phyloP scores from a whole-genome alignment of 2,113 vertebrate genomes.

The Phodopus roborovskii region DNA sequence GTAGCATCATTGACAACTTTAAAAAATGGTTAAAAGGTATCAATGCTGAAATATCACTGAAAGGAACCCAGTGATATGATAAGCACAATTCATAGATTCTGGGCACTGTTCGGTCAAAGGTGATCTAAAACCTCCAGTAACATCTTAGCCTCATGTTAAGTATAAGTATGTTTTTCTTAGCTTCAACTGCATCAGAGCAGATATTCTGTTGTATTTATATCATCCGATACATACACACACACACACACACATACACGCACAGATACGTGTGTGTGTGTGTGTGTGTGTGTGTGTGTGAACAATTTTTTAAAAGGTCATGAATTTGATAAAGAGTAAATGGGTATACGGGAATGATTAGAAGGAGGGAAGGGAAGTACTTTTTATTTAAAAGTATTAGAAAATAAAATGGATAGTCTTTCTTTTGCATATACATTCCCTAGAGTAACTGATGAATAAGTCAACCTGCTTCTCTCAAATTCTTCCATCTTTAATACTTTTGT shows the following conservation, averaged over 20 bases:
- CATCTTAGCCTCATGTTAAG: not conserved
- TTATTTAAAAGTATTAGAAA: not conserved
- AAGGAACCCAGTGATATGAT: not conserved
- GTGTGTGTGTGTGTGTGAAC: too few species aligned
- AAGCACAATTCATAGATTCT: not conserved
- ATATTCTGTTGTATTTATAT: not conserved
- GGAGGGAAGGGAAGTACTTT: not conserved
- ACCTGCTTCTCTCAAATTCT: not conserved
- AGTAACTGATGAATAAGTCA: not conserved
- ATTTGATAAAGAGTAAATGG: not conserved
- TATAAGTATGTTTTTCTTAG: constrained; percentile 5
- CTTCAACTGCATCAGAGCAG: not conserved
- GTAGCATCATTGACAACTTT: not conserved
- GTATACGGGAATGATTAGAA: not conserved
- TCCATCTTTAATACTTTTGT: not conserved
- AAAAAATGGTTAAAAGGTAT: not conserved
- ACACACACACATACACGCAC: too few species aligned
- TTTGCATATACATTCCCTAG: not conserved
- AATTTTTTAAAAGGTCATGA: not conserved
- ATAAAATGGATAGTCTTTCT: not conserved
- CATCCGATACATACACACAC: too few species aligned
- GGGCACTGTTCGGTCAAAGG: constrained; percentile 10
- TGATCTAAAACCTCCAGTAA: not conserved
- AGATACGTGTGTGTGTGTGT: too few species aligned
- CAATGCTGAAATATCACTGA: not conserved